Conservation (phyloP, 2,113 vertebrate species). For the Ranitomeya imitator region DNA sequence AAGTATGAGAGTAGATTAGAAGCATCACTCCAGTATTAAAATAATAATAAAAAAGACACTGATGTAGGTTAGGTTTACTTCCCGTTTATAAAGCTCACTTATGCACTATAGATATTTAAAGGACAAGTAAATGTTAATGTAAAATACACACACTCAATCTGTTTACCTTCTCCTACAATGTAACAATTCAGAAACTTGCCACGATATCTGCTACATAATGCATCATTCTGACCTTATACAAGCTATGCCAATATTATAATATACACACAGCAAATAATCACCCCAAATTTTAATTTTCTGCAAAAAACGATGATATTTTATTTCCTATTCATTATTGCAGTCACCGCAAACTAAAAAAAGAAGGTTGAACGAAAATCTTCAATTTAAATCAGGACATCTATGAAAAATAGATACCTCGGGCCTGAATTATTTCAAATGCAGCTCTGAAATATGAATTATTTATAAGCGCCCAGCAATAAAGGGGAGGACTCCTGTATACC, state of each 20-base stretch:
- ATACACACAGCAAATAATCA: slow-evolving; percentile 21
- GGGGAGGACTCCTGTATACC: slow-evolving; percentile 14
- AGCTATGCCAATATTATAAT: slow-evolving; percentile 16
- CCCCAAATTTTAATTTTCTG: slow-evolving; percentile 16
- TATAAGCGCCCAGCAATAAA: slow-evolving; percentile 14
- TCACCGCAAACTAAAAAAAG: neutral
- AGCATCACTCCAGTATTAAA: neutral
- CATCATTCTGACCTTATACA: neutral
- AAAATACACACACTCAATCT: neutral
- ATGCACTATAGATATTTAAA: neutral
- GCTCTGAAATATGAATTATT: slow-evolving; percentile 18
- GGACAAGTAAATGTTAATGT: neutral
- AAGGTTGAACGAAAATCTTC: slow-evolving; percentile 21
- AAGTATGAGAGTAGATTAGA: neutral
- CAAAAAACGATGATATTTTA: neutral
- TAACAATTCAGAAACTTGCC: neutral
- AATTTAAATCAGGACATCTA: slow-evolving; percentile 30
- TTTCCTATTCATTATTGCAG: neutral
- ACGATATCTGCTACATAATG: neutral
- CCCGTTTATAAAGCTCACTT: neutral
- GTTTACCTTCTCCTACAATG: too few species aligned
- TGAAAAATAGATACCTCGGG: slow-evolving; percentile 33
- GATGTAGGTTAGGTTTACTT: neutral
- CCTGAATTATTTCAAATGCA: slow-evolving; percentile 36
- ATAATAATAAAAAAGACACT: neutral